Conservation (phyloP, 2,888 invertebrate species). For the Drepana falcataria region DNA sequence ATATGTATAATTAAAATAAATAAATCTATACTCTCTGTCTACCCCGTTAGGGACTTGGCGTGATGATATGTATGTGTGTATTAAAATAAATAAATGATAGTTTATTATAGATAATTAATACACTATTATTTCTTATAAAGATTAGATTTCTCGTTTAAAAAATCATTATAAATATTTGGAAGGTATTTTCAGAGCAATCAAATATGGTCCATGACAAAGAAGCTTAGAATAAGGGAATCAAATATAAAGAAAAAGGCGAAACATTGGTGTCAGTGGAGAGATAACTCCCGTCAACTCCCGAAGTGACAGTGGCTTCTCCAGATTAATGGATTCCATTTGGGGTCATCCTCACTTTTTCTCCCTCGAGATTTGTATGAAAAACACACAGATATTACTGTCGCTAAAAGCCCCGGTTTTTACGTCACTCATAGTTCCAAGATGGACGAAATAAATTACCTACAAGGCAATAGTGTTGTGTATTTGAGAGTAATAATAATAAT, state of each 20-base stretch:
- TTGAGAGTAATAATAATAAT: too few relatives aligned
- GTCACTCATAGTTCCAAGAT: slow-evolving; percentile 13
- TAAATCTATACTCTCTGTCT: too few relatives aligned
- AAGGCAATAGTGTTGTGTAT: slow-evolving; percentile 8
- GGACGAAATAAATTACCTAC: not conserved
- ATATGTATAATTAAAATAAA: too few relatives aligned
- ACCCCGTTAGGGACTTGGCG: too few relatives aligned
- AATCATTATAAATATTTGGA: not conserved
- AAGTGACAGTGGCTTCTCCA: slow-evolving; percentile 23
- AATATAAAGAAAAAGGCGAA: slow-evolving; percentile 4
- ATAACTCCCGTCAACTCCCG: slow-evolving; percentile 25
- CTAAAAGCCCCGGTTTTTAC: slow-evolving; percentile 27
- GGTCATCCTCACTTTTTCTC: slow-evolving; percentile 23
- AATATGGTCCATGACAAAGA: not conserved
- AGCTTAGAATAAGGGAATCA: not conserved
- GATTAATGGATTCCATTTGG: slow-evolving; percentile 29
- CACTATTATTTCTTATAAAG: too few relatives aligned
- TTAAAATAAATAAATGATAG: too few relatives aligned
- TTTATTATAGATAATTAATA: too few relatives aligned
- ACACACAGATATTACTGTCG: slow-evolving; percentile 19
- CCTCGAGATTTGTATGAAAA: slow-evolving; percentile 22
- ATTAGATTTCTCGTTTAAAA: too few relatives aligned
- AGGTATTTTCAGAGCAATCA: not conserved
- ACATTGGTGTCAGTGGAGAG: slow-evolving; percentile 12
- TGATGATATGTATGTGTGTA: too few relatives aligned